Base-by-base conservation (phyloP, 1,140 invertebrate genomes). In the Streblospio benedicti region DNA sequence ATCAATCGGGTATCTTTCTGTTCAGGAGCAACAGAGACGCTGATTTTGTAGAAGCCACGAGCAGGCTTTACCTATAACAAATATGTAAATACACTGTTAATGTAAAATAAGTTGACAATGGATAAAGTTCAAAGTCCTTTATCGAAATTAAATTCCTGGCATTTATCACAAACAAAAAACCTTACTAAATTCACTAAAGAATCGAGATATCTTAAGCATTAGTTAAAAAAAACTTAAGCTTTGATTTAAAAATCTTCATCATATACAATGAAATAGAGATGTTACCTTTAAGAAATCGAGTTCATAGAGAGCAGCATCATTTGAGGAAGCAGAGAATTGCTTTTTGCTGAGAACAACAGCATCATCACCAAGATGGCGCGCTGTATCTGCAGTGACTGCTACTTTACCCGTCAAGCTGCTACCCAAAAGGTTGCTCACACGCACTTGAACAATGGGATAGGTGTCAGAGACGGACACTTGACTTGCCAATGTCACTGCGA, bases 351-450 rank as follows among this genome's bases (percentile, higher is more conserved):
- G 76, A 0, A 93, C 84, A 50, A 89, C 85, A 25, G 85, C 85
- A 68, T 88, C 85, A 71, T 90, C 87, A 20, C 81, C 82, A 0
- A 87, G 70, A 65, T 86, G 81, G 0, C 85, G 87, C 1, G 85
- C 88, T 28, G 85, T 87, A 65, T 89, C 86, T 9, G 86, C 86
- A 41, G 86, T 79, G 0, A 92, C 85, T 43, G 84, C 83, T 31
- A 87, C 74, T 9, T 82, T 81, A 1, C 84, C 80, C n/a, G n/a
- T n/a, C 5, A 94, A 69, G 4, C 86, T 78, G 56, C 84, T 83
- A 1, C 92, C 93, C n/a, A 95, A 76, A 35, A 96, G 79, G 80
- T 96, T 87, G 3, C 87, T 87, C 31, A 95, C 85, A 47, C 85
- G 83, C 23, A 96, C 81, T 82, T 83, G 65, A 18, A 96, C 78